Base-by-base conservation (phyloP, 1,140 invertebrate genomes). In the Ceratina japonica region DNA sequence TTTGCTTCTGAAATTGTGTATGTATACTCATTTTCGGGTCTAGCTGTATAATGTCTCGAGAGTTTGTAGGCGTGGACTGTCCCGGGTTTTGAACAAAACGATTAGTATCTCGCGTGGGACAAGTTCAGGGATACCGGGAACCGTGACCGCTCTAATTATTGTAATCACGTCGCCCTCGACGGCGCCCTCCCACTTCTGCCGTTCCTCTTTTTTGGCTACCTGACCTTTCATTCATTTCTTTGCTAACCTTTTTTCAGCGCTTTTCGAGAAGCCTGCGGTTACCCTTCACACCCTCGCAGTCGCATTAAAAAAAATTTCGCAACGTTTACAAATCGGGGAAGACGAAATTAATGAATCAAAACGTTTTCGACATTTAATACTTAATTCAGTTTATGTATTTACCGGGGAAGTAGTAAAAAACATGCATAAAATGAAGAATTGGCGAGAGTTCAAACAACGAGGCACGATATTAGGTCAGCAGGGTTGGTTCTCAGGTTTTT, bases 81-180 rank as follows among this genome's bases (percentile, higher is more conserved):
- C 83, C 84, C 85, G 82, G 88, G 89, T 89, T 90, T 89, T 86
- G 86, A 81, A 44, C 37, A 85, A 68, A 89, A 86, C 88, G 85
- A 89, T 89, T 87, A 87, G 73, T 85, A 84, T 87, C 87, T 78
- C 61, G 75, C 85, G 85, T 87, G 80, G 80, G 87, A 88, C 87
- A 85, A 89, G 87, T 90, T 88, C 86, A 83, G 85, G 16, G 85
- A 87, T 90, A 88, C 87, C 84, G 81, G 80, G 90, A 90, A 90
- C 87, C 85, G 83, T 83, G 82, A 84, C 37, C 85, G 87, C 81
- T 81, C 86, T 89, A 89, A 91, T 91, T 90, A 91, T 91, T 91
- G 89, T 90, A 90, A 91, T 91, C 90, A 91, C 90, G 90, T 88
- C 86, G 88, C 86, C 86, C 83, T 81, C 58, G 20, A 63, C 54